Conservation (phyloP, 2,113 vertebrate genomes). For the Athene noctua region DNA sequence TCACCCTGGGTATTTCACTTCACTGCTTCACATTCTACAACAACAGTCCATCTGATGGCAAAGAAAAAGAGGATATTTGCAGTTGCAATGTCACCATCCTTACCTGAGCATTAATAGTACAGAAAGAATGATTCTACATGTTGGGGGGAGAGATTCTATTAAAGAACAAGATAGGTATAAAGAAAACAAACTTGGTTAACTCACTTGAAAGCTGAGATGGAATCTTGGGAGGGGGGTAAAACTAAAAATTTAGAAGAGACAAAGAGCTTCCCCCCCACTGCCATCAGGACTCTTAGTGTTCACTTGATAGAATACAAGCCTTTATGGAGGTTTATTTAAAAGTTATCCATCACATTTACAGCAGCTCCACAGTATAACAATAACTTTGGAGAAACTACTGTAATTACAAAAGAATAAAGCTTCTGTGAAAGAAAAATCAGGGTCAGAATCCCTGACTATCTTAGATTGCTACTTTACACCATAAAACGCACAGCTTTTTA, state of each 20-base stretch:
- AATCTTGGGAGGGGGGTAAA: background rate
- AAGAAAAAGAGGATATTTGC: background rate
- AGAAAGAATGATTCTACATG: background rate
- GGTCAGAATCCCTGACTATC: background rate
- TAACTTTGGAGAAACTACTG: background rate
- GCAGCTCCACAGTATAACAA: accelerated
- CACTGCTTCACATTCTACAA: background rate
- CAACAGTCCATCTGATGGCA: background rate
- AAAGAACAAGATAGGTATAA: background rate
- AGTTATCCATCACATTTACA: background rate
- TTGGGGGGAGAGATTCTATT: background rate
- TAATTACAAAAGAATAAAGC: background rate
- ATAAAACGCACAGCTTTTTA: background rate
- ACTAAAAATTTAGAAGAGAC: background rate
- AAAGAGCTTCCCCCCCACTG: accelerated
- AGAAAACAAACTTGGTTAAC: background rate
- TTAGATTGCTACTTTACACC: background rate
- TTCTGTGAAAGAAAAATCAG: background rate
- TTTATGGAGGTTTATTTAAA: background rate
- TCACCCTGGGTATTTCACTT: background rate
- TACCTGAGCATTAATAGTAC: background rate
- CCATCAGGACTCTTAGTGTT: background rate
- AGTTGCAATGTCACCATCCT: background rate
- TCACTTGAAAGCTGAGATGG: background rate
- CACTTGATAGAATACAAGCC: background rate